Conservation (phyloP, 2,888 invertebrate genomes). For the Tricholauxania praeusta region DNA sequence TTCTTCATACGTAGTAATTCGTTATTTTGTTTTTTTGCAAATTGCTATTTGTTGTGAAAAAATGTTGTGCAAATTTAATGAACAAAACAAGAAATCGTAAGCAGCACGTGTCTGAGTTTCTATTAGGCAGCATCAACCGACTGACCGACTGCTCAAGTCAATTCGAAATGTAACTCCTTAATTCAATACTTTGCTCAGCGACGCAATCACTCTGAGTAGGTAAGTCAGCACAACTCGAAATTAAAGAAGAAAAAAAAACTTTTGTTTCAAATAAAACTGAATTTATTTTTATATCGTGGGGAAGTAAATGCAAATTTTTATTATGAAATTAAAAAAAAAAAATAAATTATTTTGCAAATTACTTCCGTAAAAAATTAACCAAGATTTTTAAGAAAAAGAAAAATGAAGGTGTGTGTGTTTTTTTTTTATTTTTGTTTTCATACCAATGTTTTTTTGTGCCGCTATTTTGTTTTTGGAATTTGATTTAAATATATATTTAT, state of each 20-base stretch:
- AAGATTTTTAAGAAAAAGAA: background rate
- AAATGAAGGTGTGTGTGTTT: background rate
- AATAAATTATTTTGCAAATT: slow-evolving; percentile 14
- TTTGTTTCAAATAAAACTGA: background rate
- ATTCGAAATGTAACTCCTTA: background rate
- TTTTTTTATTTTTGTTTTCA: background rate
- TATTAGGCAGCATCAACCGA: slow-evolving; percentile 2
- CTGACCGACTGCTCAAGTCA: background rate
- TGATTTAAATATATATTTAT: too few relatives aligned
- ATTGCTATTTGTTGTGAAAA: background rate
- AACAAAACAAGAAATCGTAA: background rate
- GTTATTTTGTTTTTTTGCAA: background rate
- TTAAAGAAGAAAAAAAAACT: background rate
- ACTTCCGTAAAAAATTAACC: slow-evolving; percentile 45
- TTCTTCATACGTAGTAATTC: background rate
- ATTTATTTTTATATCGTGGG: slow-evolving; percentile 39
- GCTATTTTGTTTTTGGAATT: too few relatives aligned
- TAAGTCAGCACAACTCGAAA: slow-evolving; percentile 18
- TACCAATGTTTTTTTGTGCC: too few relatives aligned
- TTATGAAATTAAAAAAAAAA: background rate
- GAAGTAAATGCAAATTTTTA: slow-evolving; percentile 59
- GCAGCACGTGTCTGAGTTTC: slow-evolving; percentile 28
- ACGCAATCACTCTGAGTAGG: slow-evolving; percentile 7
- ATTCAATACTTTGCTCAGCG: background rate
- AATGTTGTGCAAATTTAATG: slow-evolving; percentile 7